Base-by-base conservation (phyloP, 2,888 invertebrate species). In the Eupeodes latifasciatus region DNA sequence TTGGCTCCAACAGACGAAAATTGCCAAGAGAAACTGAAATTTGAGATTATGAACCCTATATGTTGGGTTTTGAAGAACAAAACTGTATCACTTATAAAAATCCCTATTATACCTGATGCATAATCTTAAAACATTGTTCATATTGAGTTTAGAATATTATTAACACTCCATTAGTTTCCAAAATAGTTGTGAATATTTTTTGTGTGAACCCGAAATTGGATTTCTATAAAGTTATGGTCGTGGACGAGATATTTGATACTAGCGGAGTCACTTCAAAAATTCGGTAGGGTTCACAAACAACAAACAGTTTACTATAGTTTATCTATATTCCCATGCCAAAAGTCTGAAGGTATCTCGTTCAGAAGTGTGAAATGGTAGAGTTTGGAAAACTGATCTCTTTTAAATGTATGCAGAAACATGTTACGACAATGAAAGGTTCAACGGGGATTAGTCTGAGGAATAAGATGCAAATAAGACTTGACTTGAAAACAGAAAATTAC, bases 291-390 rank as follows among this genome's bases (percentile, higher is more conserved):
- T 11, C n/a, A 36, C 27, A n/a, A 51, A 11, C 49, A 44, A 49
- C 2, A 10, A 10, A 27, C n/a, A 47, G 3, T 14, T 40, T 47
- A 9, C 14, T 57, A 40, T 40, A 72, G 19, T 47, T 47, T 5
- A 78, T 51, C 27, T 27, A 16, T 78, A 9, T 55, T 19, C 19
- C 53, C 9, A 19, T n/a, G 19, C 11, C 55, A 10, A 57, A 27
- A 19, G 12, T 9, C 34, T 2, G 34, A 51, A 36, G 5, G 51
- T 4, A 14, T 64, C 27, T 16, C 16, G 5, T 14, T 47, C 11
- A n/a, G 44, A 81, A 81, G 81, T 81, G 81, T 81, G 81, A 81
- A 75, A 61, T 27, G 57, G 66, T 51, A 44, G 66, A 53, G n/a
- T 75, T 75, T 67, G 53, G 75, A 67, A 75, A 62, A 61, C 4